Conservation (phyloP, 2,888 invertebrate genomes). For the Ophion slaviceki region DNA sequence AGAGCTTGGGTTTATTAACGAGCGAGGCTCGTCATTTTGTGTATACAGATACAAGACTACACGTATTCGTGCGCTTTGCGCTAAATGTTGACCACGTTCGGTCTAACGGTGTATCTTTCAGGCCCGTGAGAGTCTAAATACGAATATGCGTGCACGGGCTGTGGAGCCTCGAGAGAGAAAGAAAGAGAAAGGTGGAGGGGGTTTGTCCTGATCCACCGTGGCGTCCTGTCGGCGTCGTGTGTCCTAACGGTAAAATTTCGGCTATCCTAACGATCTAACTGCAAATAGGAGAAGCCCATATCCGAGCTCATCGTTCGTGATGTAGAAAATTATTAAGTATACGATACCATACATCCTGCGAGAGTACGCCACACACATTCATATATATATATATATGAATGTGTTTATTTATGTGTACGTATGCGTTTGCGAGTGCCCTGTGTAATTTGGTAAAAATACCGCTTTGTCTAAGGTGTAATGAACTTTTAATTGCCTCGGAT, state of each 20-base stretch:
- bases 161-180: constrained; percentile 1
- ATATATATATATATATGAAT: no score
- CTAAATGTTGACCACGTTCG: constrained; percentile 61
- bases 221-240: constrained; percentile 57
- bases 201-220: constrained; percentile 45
- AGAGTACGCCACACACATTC: background rate
- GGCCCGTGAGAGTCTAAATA: constrained; percentile 50
- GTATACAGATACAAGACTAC: background rate
- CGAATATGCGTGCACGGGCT: constrained; percentile 1
- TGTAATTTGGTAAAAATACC: constrained; percentile 20
- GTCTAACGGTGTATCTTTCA: constrained; percentile 61
- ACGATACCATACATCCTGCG: constrained; percentile 5
- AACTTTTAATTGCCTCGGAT: constrained; percentile 53
- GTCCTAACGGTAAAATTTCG: constrained; percentile 58
- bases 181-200: constrained; percentile 5
- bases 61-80: constrained; percentile 37
- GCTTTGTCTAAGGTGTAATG: constrained; percentile 45
- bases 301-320: constrained; percentile 30
- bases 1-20: background rate
- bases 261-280: constrained; percentile 60
- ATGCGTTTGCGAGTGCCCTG: background rate
- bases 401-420: background rate
- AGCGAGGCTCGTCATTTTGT: background rate
- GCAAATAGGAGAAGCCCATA: constrained; percentile 55
- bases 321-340: constrained; percentile 46